Evolutionary conservation across 2,113 vertebrate species (phyloP).

Genomic region (Picathartes gymnocephalus): DNA sequence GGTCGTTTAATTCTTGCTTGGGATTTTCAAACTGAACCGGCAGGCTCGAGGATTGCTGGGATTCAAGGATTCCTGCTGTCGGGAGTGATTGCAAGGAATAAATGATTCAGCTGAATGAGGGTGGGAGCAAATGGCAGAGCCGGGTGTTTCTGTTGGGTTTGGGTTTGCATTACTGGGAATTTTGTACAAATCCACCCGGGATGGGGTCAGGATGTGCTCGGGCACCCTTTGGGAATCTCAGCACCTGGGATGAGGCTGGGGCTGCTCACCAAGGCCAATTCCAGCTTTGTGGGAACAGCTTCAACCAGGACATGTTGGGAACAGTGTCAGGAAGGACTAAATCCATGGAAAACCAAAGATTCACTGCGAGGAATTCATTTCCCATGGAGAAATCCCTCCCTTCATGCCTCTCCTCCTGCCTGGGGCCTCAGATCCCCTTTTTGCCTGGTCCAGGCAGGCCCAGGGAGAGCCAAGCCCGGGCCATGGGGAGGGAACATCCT

Average conservation of each 20-base stretch:
- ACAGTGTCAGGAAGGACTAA: background rate
- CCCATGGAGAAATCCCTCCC: background rate
- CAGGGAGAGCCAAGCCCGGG: background rate
- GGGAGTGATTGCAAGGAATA: background rate
- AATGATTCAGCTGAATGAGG: background rate
- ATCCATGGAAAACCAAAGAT: background rate
- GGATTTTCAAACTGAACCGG: background rate
- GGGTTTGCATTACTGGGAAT: background rate
- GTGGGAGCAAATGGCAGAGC: background rate
- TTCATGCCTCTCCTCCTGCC: background rate
- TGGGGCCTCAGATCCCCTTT: background rate
- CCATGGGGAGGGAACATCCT: background rate
- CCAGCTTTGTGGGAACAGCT: background rate
- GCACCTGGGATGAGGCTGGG: background rate
- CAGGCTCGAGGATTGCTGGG: background rate
- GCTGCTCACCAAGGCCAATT: background rate
- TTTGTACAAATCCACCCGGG: background rate
- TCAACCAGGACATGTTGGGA: background rate
- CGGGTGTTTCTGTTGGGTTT: background rate
- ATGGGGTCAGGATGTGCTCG: accelerated
- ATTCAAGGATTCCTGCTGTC: background rate
- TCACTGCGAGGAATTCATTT: accelerated
- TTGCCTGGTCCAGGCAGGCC: background rate
- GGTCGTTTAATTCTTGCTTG: constrained; percentile 19
- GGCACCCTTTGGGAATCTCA: background rate